phyloP scores from a whole-genome alignment of 2,797 vertebrate genomes.

The Diglossa cyanea region DNA sequence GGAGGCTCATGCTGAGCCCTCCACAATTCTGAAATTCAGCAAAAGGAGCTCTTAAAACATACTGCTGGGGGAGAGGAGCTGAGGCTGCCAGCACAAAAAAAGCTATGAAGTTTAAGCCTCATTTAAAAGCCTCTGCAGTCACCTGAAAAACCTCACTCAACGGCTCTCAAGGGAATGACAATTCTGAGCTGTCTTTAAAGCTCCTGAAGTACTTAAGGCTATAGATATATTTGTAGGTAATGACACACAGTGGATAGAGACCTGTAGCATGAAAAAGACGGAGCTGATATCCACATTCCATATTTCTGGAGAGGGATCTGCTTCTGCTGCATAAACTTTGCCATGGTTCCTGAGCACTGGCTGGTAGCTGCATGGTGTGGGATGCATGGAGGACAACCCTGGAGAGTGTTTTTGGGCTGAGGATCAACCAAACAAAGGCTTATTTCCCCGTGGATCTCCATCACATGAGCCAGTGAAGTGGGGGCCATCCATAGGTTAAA shows the following conservation, averaged over 20 bases:
- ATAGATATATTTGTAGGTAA: neutral
- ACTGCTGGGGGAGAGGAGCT: neutral
- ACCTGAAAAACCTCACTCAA: neutral
- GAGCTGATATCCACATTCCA: neutral
- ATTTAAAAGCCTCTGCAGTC: neutral
- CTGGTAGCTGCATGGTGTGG: neutral
- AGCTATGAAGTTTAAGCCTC: neutral
- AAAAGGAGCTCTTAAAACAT: neutral
- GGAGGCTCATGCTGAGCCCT: neutral
- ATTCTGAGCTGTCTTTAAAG: neutral
- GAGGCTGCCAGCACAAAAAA: neutral
- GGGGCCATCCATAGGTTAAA: neutral
- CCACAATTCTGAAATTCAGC: neutral
- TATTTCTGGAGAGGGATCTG: neutral
- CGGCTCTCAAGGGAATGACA: neutral
- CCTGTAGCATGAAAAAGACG: neutral
- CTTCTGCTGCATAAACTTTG: neutral
- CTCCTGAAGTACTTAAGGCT: neutral
- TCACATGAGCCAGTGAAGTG: neutral
- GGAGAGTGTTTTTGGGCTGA: accelerated
- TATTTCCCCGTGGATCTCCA: neutral
- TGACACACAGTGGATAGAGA: neutral
- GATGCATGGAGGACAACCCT: neutral
- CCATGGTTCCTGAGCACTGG: neutral
- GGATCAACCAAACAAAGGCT: neutral